Evolutionary conservation across 2,113 vertebrate genomes (phyloP).

Genomic region (Laticauda laticaudata): DNA sequence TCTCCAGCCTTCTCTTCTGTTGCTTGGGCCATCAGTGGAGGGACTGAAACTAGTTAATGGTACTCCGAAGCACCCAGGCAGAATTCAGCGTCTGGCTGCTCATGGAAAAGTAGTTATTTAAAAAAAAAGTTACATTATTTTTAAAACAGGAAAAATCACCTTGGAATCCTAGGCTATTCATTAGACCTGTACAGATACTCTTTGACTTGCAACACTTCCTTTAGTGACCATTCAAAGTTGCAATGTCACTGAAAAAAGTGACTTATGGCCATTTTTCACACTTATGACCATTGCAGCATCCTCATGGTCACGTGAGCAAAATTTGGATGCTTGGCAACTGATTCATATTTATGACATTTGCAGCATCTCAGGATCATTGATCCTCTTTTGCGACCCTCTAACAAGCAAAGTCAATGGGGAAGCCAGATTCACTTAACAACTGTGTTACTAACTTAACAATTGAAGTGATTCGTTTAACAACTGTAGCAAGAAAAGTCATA

Average conservation of each 20-base stretch:
- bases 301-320: not conserved
- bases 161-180: not conserved
- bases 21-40: not conserved
- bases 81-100: not conserved
- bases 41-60: not conserved
- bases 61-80: not conserved
- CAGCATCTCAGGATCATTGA: too few species aligned
- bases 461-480: too few species aligned
- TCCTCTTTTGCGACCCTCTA: too few species aligned
- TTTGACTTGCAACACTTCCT: not conserved
- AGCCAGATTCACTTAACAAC: too few species aligned
- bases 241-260: not conserved
- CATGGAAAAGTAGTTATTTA: not conserved
- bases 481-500: too few species aligned
- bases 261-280: not conserved
- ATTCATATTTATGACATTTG: too few species aligned
- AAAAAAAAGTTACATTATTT: not conserved
- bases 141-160: not conserved
- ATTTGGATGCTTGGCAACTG: too few species aligned
- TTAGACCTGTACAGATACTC: not conserved
- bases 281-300: not conserved
- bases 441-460: too few species aligned
- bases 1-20: slow-evolving; percentile 27
- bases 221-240: not conserved
- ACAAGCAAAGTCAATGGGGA: too few species aligned